These are phyloP conservation scores for Sweltsa coloradensis DNA, from an alignment of 1,140 invertebrate species.

Conservation along the genomic window DNA sequence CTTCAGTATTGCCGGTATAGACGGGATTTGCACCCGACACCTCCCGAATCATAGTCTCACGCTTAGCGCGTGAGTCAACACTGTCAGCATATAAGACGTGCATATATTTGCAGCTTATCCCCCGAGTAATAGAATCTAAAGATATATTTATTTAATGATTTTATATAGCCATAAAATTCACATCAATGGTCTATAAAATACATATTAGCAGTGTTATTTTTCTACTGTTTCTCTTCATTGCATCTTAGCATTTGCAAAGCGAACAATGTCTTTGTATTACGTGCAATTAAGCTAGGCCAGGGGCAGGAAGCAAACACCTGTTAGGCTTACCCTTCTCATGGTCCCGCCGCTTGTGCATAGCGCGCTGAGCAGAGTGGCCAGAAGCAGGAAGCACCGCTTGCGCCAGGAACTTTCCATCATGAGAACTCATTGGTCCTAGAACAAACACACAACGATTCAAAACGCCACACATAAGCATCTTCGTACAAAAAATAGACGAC, in stretches of 20 bases:
- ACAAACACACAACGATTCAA: conserved; percentile 6
- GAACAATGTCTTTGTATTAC: not conserved
- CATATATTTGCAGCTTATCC: too few relatives aligned
- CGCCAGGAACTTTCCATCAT: conserved; percentile 22
- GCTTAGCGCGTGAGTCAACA: too few relatives aligned
- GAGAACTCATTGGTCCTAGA: conserved; percentile 26
- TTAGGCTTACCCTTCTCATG: conserved; percentile 22
- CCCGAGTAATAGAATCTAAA: too few relatives aligned
- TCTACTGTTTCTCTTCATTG: not conserved
- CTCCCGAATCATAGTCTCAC: too few relatives aligned
- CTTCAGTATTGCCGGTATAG: too few relatives aligned
- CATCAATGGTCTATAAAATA: not conserved
- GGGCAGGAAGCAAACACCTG: not conserved
- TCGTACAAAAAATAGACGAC: too few relatives aligned
- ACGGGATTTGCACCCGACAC: too few relatives aligned
- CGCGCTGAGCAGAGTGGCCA: conserved; percentile 18
- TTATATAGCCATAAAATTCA: not conserved
- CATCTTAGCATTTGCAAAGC: not conserved
- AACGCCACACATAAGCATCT: too few relatives aligned
- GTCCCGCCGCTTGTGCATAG: conserved; percentile 16
- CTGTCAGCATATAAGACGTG: too few relatives aligned
- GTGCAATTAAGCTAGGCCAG: not conserved
- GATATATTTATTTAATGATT: not conserved
- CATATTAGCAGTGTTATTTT: not conserved
- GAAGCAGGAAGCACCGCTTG: conserved; percentile 17